Conservation (phyloP, 2,888 invertebrate species). For the Aleiodes alternator region DNA sequence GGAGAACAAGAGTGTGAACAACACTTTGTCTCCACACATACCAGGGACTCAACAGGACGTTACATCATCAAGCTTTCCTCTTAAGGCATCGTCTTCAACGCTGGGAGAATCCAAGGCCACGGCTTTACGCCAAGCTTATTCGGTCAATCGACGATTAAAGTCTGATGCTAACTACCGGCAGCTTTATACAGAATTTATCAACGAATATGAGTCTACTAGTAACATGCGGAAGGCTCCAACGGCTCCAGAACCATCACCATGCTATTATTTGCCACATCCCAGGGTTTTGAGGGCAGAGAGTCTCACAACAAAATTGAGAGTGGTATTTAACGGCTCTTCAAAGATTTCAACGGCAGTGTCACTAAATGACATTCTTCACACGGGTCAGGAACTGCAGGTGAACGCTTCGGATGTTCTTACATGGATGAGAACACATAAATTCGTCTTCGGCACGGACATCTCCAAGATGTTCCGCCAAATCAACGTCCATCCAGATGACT, state of each 20-base stretch:
- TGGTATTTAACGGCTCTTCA: slow-evolving; percentile 1
- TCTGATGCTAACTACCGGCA: neutral
- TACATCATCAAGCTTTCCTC: slow-evolving; percentile 13
- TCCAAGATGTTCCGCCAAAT: too few species aligned
- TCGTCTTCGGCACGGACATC: too few species aligned
- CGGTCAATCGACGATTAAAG: neutral
- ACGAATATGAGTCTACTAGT: neutral
- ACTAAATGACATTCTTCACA: neutral
- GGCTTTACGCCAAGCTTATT: neutral
- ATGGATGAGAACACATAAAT: too few species aligned
- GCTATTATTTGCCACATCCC: slow-evolving; percentile 4
- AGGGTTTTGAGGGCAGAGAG: neutral
- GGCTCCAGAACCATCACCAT: neutral
- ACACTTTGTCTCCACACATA: slow-evolving; percentile 10
- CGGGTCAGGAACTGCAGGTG: too few species aligned
- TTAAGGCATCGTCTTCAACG: neutral
- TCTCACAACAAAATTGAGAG: neutral
- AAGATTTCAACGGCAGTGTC: neutral
- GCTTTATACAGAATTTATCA: slow-evolving; percentile 6
- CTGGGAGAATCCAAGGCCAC: neutral
- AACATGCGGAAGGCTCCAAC: slow-evolving; percentile 4
- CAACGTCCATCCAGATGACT: too few species aligned
- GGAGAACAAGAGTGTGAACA: slow-evolving; percentile 4
- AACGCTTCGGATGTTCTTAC: too few species aligned
- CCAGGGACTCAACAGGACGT: slow-evolving; percentile 13